Conservation (phyloP, 2,113 vertebrate genomes). For the Takifugu flavidus region DNA sequence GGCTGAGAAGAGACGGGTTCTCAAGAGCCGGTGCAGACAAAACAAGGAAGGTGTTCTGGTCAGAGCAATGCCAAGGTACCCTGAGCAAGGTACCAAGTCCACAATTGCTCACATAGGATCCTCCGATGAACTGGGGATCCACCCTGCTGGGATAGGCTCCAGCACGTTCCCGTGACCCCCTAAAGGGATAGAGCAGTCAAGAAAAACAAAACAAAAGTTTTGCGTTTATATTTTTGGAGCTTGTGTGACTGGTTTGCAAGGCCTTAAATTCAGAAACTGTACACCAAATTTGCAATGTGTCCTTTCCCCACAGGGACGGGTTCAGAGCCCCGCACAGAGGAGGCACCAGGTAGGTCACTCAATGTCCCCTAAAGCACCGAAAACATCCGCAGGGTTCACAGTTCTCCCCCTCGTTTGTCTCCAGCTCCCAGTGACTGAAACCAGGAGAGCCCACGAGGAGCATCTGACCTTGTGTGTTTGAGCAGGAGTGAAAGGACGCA, state of each 20-base stretch:
- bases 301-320: constrained; percentile 21
- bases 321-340: constrained; percentile 40
- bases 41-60: too few species aligned
- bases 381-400: background rate
- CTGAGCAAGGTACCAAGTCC: too few species aligned
- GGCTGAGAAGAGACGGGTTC: too few species aligned
- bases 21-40: too few species aligned
- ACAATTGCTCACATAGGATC: too few species aligned
- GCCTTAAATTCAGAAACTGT: background rate
- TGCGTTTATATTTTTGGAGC: too few species aligned
- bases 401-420: constrained; percentile 13
- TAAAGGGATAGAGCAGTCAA: too few species aligned
- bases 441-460: constrained; percentile 8
- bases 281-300: background rate
- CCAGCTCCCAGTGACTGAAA: constrained; percentile 60
- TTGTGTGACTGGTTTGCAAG: background rate
- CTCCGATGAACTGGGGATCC: too few species aligned
- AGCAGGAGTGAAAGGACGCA: constrained; percentile 21
- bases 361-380: background rate
- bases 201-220: too few species aligned
- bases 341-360: constrained; percentile 40
- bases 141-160: too few species aligned
- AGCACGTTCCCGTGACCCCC: too few species aligned
- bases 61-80: too few species aligned
- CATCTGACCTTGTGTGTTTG: constrained; percentile 10